phyloP scores from a whole-genome alignment of 1,140 invertebrate species.

The Cryptotermes secundus region DNA sequence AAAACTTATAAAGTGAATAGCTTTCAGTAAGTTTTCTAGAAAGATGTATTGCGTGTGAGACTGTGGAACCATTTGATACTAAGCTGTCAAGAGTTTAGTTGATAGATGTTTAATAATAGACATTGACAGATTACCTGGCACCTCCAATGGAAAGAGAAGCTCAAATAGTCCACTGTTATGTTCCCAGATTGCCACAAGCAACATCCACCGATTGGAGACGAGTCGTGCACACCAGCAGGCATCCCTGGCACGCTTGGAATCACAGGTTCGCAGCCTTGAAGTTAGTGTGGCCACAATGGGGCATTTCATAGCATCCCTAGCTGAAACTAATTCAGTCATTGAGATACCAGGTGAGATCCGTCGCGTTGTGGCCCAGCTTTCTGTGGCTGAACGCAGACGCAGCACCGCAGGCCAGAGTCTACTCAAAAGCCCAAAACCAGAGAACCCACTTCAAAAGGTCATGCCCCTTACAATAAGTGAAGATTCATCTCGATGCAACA shows the following conservation, averaged over 20 bases:
- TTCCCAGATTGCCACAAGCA: slow-evolving; percentile 58
- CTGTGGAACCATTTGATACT: too few species aligned
- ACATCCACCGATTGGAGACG: slow-evolving; percentile 62
- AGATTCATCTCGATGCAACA: background rate
- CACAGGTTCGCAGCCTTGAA: slow-evolving; percentile 63
- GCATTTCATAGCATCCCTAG: slow-evolving; percentile 59
- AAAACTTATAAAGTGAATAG: too few species aligned
- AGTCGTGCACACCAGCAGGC: slow-evolving; percentile 58
- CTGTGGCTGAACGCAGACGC: slow-evolving; percentile 50
- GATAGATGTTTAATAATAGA: too few species aligned
- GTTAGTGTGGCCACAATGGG: slow-evolving; percentile 62
- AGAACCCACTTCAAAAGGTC: slow-evolving; percentile 39
- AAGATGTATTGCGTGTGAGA: too few species aligned
- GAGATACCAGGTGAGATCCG: slow-evolving; percentile 65
- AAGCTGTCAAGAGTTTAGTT: too few species aligned
- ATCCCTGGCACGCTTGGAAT: slow-evolving; percentile 59
- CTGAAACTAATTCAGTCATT: slow-evolving; percentile 57
- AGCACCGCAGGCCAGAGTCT: slow-evolving; percentile 40
- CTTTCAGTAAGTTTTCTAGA: too few species aligned
- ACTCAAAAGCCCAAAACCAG: slow-evolving; percentile 43
- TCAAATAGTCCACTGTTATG: background rate
- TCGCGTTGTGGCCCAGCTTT: slow-evolving; percentile 61
- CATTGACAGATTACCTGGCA: too few species aligned
- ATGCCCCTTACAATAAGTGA: slow-evolving; percentile 50
- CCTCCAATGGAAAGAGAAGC: too few species aligned